These are phyloP conservation scores for Dynastes grantii DNA, from an alignment of 2,888 invertebrate species.

Conservation along the genomic window DNA sequence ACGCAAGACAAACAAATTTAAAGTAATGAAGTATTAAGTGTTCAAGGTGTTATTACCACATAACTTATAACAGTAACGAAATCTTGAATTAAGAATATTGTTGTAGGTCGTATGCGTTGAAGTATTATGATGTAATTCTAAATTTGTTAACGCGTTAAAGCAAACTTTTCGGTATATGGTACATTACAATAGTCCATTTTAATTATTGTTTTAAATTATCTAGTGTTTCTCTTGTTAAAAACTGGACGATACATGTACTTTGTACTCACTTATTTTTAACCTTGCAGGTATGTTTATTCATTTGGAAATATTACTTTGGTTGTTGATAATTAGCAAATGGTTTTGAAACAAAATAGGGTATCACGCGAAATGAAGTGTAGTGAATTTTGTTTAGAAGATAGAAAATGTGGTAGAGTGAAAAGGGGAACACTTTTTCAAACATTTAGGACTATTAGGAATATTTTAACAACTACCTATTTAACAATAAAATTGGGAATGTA, in stretches of 20 bases:
- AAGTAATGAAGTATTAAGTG: not conserved
- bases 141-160: slow-evolving; percentile 1
- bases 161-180: not conserved
- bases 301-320: too few relatives aligned
- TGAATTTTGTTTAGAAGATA: too few relatives aligned
- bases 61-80: slow-evolving; percentile 13
- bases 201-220: slow-evolving; percentile 26
- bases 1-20: not conserved
- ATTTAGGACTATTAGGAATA: too few relatives aligned
- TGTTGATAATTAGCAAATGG: too few relatives aligned
- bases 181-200: not conserved
- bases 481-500: too few relatives aligned
- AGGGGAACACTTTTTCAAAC: too few relatives aligned
- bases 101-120: slow-evolving; percentile 28
- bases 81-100: slow-evolving; percentile 34
- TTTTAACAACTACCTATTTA: too few relatives aligned
- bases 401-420: too few relatives aligned
- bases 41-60: slow-evolving; percentile 35
- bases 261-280: not conserved
- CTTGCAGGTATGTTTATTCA: not conserved
- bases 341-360: too few relatives aligned
- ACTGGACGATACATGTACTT: not conserved
- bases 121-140: slow-evolving; percentile 24
- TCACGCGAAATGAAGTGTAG: too few relatives aligned
- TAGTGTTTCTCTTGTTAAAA: not conserved